phyloP scores from a whole-genome alignment of 2,888 invertebrate genomes.

The Notocelia uddmanniana region DNA sequence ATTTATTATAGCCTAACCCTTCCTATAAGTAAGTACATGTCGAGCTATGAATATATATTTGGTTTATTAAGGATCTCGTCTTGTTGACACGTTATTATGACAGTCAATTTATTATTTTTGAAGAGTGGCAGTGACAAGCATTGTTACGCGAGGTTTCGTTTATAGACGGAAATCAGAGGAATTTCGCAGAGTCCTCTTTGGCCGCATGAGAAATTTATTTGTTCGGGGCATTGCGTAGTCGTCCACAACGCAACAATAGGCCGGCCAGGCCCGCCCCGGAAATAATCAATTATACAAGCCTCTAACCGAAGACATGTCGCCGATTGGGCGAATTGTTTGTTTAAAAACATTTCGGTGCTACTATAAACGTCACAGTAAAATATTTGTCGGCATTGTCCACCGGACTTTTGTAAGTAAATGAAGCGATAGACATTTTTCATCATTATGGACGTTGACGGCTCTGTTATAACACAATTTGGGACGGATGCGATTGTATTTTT shows the following conservation, averaged over 20 bases:
- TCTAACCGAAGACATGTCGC: constrained; percentile 74
- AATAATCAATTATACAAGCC: constrained; percentile 83
- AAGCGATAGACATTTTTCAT: constrained; percentile 72
- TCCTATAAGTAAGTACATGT: too few relatives aligned
- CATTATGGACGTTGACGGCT: constrained; percentile 63
- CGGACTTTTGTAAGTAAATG: constrained; percentile 73
- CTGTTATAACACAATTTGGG: constrained; percentile 72
- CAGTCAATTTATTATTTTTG: constrained; percentile 79
- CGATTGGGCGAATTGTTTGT: constrained; percentile 85
- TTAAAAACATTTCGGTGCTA: constrained; percentile 82
- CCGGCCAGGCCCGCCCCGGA: constrained; percentile 76
- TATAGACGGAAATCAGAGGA: constrained; percentile 80
- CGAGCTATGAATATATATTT: neutral
- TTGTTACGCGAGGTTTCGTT: constrained; percentile 76
- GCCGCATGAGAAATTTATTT: constrained; percentile 77
- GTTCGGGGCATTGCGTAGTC: constrained; percentile 62
- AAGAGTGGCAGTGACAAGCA: constrained; percentile 68
- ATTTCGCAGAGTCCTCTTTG: constrained; percentile 74
- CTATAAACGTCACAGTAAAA: constrained; percentile 79
- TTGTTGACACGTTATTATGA: constrained; percentile 78
- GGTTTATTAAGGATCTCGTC: constrained; percentile 55
- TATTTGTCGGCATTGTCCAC: constrained; percentile 75
- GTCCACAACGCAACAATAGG: constrained; percentile 66
- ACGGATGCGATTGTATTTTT: constrained; percentile 75
- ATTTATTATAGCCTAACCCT: neutral